Evolutionary conservation across 2,888 invertebrate genomes (phyloP), one percentile per base, ranked within the genome.

Genomic region (Lysandra coridon): DNA sequence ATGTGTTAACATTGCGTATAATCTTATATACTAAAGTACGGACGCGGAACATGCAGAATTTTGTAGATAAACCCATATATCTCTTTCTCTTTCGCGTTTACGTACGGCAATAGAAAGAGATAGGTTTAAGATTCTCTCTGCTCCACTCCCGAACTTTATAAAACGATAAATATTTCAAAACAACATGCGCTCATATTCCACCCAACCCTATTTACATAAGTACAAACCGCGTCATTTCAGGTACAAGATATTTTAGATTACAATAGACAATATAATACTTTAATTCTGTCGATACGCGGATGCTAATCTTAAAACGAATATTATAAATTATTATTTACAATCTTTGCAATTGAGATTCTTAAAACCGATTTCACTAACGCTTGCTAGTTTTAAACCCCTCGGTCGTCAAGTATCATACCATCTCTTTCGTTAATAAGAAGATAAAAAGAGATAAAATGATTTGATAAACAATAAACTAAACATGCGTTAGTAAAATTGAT

Each of bases 241-340:
- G 79, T 79, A 79, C 74, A 74, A 62, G 79, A 79, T 74, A 79
- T 79, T 74, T 74, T 60, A 75, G 30, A 53, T 57, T 57, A 53
- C 17, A 57, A 5, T 73, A 30, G 23, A 7, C n/a, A 57, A 57
- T 76, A 53, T 76, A 76, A 76, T 33, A 30, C 53, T 76, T 17
- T 7, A 57, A 30, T 44, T 76, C 76, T 75, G 75, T 85, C 86
- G 84, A 83, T 84, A 87, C 83, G 86, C 78, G 84, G 84, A 83
- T 84, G 85, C 79, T 81, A 82, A 81, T 81, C 81, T 83, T 80
- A 82, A 81, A 83, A 86, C 86, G 85, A 91, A 92, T 91, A 91
- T 89, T 88, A 91, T 91, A 92, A 91, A 89, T 91, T 89, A 90
- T 80, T 91, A 91, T 91, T 88, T 91, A 91, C 91, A 92, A 86